These are phyloP conservation scores for Dione juno DNA, from an alignment of 2,888 invertebrate species.

Conservation along the genomic window DNA sequence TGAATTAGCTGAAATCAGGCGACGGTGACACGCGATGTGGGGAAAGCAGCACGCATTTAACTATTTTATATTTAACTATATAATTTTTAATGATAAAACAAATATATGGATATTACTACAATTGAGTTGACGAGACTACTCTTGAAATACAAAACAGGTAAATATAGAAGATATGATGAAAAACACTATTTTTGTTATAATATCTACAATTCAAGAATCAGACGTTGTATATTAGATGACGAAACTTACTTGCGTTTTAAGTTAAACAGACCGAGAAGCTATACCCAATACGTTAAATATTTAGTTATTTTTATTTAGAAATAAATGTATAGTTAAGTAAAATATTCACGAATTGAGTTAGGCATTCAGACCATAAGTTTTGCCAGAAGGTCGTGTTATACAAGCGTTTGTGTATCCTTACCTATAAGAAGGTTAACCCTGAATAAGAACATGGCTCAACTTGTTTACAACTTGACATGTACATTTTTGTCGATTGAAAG, in stretches of 20 bases:
- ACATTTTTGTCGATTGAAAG: constrained; percentile 24
- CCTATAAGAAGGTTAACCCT: constrained; percentile 24
- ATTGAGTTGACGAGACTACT: neutral
- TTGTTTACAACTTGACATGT: constrained; percentile 25
- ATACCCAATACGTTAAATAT: neutral
- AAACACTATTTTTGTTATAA: neutral
- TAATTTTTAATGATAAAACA: neutral
- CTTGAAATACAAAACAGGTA: neutral
- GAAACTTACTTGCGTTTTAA: neutral
- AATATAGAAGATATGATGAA: neutral
- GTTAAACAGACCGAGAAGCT: neutral
- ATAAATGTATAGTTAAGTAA: no score
- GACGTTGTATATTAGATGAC: neutral
- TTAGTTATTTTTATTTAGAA: no score
- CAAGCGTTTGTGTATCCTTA: neutral
- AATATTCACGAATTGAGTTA: no score
- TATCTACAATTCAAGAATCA: neutral
- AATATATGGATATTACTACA: neutral
- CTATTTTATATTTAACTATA: constrained; percentile 23
- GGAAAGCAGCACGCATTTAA: constrained; percentile 64
- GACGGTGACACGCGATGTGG: constrained; percentile 60
- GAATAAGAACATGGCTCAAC: constrained; percentile 19
- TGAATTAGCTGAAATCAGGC: constrained; percentile 62
- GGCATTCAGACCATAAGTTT: constrained; percentile 34
- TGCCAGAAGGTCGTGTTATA: constrained; percentile 36